Evolutionary conservation across 2,797 vertebrate species (phyloP).

Genomic region (Dendrocincla tyrannina): DNA sequence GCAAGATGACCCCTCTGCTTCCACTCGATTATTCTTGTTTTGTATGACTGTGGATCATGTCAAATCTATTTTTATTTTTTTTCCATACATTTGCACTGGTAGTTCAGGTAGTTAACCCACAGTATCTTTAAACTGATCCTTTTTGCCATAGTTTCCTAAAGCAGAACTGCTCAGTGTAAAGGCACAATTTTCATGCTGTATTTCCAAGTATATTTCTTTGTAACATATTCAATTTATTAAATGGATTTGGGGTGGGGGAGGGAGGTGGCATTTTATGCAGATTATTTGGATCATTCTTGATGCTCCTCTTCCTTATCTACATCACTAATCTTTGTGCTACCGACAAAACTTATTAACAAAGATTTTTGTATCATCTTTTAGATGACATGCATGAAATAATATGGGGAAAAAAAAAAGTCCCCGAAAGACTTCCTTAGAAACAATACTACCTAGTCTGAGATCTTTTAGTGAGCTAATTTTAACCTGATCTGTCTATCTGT

Average conservation of each 20-base stretch:
- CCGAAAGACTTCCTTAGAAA: neutral
- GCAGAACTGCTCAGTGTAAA: neutral
- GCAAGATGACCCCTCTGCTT: neutral
- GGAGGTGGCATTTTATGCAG: neutral
- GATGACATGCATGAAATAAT: neutral
- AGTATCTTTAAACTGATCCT: neutral
- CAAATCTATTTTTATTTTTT: neutral
- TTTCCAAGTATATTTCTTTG: neutral
- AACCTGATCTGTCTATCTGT: neutral
- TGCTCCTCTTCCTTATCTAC: neutral
- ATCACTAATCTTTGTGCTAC: neutral
- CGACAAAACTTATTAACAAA: neutral
- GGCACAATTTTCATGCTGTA: neutral
- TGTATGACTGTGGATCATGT: neutral
- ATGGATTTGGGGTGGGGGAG: accelerated
- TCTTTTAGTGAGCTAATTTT: neutral
- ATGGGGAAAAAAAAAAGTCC: neutral
- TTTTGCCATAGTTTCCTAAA: neutral
- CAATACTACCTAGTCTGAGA: neutral
- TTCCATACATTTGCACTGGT: neutral
- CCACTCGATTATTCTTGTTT: neutral
- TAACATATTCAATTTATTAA: neutral
- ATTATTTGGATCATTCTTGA: neutral
- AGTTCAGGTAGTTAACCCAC: neutral
- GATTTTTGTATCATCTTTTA: neutral